Conservation (phyloP, 2,113 vertebrate genomes). For the Genyomyrus donnyi region DNA sequence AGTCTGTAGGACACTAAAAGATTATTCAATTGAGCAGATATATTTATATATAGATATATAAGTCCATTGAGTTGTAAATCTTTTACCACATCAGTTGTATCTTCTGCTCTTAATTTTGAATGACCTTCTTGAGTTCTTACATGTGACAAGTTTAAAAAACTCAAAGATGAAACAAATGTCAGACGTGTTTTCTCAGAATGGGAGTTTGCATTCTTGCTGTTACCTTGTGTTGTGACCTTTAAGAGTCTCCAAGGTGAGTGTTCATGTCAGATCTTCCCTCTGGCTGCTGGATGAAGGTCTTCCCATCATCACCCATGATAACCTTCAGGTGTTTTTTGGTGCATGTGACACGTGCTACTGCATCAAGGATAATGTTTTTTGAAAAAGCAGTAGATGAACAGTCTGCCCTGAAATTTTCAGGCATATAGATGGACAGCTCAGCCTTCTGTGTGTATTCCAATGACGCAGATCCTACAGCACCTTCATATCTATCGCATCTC, state of each 20-base stretch:
- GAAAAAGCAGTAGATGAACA: neutral
- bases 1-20: neutral
- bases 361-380: neutral
- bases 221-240: neutral
- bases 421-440: neutral
- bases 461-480: neutral
- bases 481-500: neutral
- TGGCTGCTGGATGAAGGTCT: neutral
- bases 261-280: neutral
- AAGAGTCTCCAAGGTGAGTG: neutral
- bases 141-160: neutral
- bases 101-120: neutral
- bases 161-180: neutral
- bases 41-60: neutral
- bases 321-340: neutral
- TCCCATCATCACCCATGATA: neutral
- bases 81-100: constrained; percentile 2
- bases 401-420: neutral
- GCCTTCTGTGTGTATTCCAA: neutral
- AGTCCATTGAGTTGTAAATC: neutral
- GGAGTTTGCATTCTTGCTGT: neutral
- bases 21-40: neutral
- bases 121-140: neutral
- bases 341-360: neutral
- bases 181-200: neutral